Conservation (phyloP, 2,888 invertebrate genomes). For the Platynereis dumerilii region DNA sequence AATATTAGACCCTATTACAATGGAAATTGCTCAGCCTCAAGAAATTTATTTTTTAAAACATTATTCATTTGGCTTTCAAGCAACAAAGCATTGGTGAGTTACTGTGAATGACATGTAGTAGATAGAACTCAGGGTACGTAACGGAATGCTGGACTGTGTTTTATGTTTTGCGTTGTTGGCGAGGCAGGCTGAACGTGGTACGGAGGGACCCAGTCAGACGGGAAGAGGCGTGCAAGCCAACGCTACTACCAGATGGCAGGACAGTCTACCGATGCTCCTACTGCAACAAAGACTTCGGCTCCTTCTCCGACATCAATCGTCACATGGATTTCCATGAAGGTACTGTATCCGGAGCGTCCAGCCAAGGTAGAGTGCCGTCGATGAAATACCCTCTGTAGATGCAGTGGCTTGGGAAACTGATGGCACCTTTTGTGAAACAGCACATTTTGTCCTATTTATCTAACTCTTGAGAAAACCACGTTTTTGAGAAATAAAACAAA, state of each 20-base stretch:
- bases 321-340: conserved; percentile 66
- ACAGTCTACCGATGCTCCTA: conserved; percentile 62
- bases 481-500: too few species aligned
- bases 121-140: neutral
- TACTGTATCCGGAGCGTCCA: conserved; percentile 33
- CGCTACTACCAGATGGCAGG: conserved; percentile 56
- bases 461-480: too few species aligned
- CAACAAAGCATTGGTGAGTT: too few species aligned
- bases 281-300: conserved; percentile 63
- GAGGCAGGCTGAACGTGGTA: conserved; percentile 55
- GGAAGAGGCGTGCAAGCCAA: conserved; percentile 57
- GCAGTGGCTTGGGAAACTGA: too few species aligned
- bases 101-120: too few species aligned
- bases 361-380: too few species aligned
- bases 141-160: neutral
- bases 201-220: conserved; percentile 54
- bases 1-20: too few species aligned
- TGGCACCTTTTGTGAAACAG: too few species aligned
- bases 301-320: conserved; percentile 63
- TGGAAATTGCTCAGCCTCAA: too few species aligned
- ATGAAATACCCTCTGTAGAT: neutral
- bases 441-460: too few species aligned
- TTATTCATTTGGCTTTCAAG: too few species aligned
- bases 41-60: too few species aligned
- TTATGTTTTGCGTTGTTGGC: conserved; percentile 5